Evolutionary conservation across 2,113 vertebrate genomes (phyloP).

Genomic region (Microcebus murinus): DNA sequence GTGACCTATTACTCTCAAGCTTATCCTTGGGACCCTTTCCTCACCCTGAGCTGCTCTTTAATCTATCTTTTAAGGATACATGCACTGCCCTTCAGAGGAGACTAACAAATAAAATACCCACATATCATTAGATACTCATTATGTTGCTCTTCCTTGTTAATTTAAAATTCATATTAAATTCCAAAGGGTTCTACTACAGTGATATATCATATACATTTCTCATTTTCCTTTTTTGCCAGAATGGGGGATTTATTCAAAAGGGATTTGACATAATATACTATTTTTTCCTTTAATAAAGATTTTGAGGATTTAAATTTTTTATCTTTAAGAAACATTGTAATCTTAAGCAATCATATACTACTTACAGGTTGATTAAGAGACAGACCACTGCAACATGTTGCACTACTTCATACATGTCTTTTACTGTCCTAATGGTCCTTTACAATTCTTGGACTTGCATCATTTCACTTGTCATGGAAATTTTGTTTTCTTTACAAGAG

Average conservation of each 20-base stretch:
- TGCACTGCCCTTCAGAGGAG: background rate
- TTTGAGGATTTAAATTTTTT: background rate
- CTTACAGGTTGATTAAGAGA: background rate
- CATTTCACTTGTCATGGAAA: background rate
- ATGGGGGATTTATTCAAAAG: background rate
- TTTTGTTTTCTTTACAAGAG: background rate
- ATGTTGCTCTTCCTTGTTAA: background rate
- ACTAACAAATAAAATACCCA: background rate
- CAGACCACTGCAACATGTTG: background rate
- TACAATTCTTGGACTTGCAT: background rate
- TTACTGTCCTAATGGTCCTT: background rate
- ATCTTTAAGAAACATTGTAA: background rate
- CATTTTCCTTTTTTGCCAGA: background rate
- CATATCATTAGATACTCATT: background rate
- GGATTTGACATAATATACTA: background rate
- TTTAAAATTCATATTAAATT: background rate
- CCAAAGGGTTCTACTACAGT: background rate
- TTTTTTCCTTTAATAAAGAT: background rate
- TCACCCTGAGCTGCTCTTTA: background rate
- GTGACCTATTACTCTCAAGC: background rate
- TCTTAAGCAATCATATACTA: background rate
- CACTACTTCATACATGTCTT: background rate
- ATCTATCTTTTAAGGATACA: background rate
- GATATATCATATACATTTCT: background rate
- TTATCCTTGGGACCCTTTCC: background rate